Base-by-base conservation (phyloP, 2,797 vertebrate species). In the Tamandua tetradactyla region DNA sequence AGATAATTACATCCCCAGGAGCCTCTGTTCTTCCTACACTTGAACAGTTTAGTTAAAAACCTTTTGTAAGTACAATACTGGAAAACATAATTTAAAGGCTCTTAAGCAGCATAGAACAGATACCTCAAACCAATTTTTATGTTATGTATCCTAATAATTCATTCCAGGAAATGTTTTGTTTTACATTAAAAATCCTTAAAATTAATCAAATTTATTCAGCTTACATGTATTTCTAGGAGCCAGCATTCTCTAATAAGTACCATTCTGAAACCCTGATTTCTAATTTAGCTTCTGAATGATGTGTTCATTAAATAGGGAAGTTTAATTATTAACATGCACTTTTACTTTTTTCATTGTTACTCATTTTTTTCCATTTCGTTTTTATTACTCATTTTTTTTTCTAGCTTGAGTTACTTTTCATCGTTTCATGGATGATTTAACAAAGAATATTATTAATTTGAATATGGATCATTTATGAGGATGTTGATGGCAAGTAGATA, bases 1-100 rank as follows among this genome's bases (percentile, higher is more conserved):
- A 89, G 86, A 59, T 96, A 96, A 96, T 96, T 87, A 82, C 35
- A 89, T 92, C 86, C 95, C 94, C 95, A 71, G 27, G 80, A 89
- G 96, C 74, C 83, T 57, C 42, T 87, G 55, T 59, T 32, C 40
- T 93, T 86, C 71, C 88, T 89, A 86, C 14, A 93, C 49, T 55
- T 75, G 14, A 74, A 81, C 13, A 32, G 17, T 78, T 94, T 94
- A 44, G 72, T 85, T 96, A 86, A 86, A 91, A 93, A 72, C 5
- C 5, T 89, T 95, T 88, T 62, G 35, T 90, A 86, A 92, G 75
- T 64, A 64, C 3, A 68, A 20, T 49, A 83, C 7, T 83, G 37
- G 80, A 84, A 87, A 93, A n/a, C 13, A 69, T 78, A 87, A 83
- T 80, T 47, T 90, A n/a, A 92, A n/a, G 23, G 10, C 59, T 78